A percentile compares a stretch with the other conserved stretches of the same genome.
These are phyloP conservation scores for Anomalospiza imberbis DNA, from an alignment of 2,797 vertebrate genomes.

Conservation along the genomic window DNA sequence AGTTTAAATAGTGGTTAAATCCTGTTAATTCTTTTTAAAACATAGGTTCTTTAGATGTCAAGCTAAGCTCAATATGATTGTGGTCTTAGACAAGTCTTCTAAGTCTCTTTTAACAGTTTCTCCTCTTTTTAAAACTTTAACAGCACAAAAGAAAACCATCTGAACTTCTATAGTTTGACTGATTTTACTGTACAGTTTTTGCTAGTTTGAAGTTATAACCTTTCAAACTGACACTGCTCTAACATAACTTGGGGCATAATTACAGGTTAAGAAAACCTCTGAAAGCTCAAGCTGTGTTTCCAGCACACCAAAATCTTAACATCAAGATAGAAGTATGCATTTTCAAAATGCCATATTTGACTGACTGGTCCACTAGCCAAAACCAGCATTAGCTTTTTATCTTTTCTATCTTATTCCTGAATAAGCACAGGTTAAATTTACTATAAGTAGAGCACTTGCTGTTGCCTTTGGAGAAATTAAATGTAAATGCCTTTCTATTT, in stretches of 20 bases:
- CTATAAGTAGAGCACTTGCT: not conserved
- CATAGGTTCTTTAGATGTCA: not conserved
- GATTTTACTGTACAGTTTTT: not conserved
- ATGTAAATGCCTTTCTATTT: not conserved
- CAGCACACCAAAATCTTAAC: not conserved
- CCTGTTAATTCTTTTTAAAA: not conserved
- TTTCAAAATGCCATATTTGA: not conserved
- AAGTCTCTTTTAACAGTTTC: not conserved
- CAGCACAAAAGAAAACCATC: not conserved
- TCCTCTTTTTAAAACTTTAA: not conserved
- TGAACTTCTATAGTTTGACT: not conserved
- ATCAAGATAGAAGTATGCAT: not conserved
- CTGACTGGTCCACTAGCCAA: not conserved
- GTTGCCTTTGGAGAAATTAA: constrained; percentile 3
- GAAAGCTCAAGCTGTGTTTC: not conserved
- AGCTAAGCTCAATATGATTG: not conserved
- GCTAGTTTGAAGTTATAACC: not conserved
- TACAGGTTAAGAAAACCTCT: not conserved
- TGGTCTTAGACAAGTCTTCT: not conserved
- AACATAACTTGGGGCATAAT: not conserved
- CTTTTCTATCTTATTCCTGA: constrained; percentile 23
- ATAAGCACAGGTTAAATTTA: not conserved
- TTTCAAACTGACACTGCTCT: not conserved
- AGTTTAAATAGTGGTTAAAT: not conserved
- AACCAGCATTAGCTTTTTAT: not conserved